Percentiles rank a stretch among this genome's conserved stretches.
These are phyloP conservation scores for Hippoglossus hippoglossus DNA, from an alignment of 2,797 vertebrate species.

Conservation along the genomic window DNA sequence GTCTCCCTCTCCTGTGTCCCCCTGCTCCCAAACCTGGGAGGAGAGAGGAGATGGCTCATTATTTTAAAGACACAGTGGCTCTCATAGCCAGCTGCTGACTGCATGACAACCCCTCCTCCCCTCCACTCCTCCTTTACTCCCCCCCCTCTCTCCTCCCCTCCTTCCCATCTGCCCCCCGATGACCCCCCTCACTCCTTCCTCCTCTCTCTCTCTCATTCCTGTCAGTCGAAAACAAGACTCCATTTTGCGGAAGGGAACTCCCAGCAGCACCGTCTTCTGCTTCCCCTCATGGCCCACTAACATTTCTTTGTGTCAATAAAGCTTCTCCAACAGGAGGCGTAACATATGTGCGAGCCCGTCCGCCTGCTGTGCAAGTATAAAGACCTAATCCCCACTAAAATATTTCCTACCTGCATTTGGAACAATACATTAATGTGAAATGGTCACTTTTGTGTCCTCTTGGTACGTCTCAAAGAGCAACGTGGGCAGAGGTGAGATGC, in stretches of 20 bases:
- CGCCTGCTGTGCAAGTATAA: background rate
- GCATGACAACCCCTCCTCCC: conserved; percentile 33
- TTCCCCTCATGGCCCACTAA: conserved; percentile 43
- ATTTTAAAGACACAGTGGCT: conserved; percentile 70
- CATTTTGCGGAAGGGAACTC: conserved; percentile 68
- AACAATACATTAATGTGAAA: conserved; percentile 19
- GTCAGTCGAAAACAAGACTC: conserved; percentile 71
- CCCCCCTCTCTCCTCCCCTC: background rate
- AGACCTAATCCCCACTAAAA: background rate
- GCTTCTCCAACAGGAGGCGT: conserved; percentile 27
- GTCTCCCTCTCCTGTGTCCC: conserved; percentile 30
- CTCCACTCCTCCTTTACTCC: conserved; percentile 8
- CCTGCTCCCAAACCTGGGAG: conserved; percentile 45
- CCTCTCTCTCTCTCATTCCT: conserved; percentile 17
- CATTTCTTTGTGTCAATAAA: conserved; percentile 54
- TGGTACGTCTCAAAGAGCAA: conserved; percentile 42
- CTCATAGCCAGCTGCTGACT: conserved; percentile 19
- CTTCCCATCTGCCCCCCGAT: conserved; percentile 43
- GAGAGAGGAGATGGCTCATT: conserved; percentile 61
- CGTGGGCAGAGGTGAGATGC: conserved; percentile 42
- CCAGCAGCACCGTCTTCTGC: conserved; percentile 36
- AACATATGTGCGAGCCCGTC: conserved; percentile 21
- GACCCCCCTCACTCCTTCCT: conserved; percentile 12
- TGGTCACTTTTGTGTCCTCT: conserved; percentile 45
- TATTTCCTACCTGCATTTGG: background rate